Base-by-base conservation (phyloP, 2,888 invertebrate genomes). In the Bugula neritina region DNA sequence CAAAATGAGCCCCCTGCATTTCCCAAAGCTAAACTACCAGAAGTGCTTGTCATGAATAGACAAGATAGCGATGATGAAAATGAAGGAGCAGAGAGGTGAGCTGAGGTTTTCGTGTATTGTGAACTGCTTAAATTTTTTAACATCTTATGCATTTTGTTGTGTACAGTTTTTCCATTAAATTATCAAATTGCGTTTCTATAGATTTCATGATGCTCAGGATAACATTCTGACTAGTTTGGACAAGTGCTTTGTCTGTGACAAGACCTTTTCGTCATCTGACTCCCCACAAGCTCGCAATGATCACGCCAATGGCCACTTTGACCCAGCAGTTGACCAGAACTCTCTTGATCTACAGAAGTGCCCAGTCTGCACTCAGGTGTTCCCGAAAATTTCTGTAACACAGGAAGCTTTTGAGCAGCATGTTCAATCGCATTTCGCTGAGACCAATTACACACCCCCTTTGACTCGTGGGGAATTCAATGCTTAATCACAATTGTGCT, bases 241-340 rank as follows among this genome's bases (percentile, higher is more conserved):
- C 21, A 63, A 63, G 63, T 63, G 63, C 27, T 63, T 25, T 27
- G 27, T 63, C 17, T 63, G 63, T 63, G 31, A 63, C 63, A 63
- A 63, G n/a, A 31, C 10, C 31, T 63, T 63, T 31, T 5, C 2
- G 5, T 5, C 34, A 13, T 10, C 21, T 5, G 63, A 63, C 5
- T 13, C 63, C 13, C 25, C 27, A n/a, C 13, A 29, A 31, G 31
- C n/a, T 5, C 27, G 63, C 2, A 63, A 63, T 63, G 63, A 21
- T 3, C 63, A 63, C 31, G 63, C n/a, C 29, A 31, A 27, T 27
- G 27, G 10, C 2, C 63, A 63, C 34, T 17, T 29, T n/a, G 63
- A 63, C 27, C 13, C 1, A 13, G 27, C 63, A 31, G 31, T 25
- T 13, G 63, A 43, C 43, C 43, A 10, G 5, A 10, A 27, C 31